These are phyloP conservation scores for Macrosiphum euphorbiae DNA, from an alignment of 2,888 invertebrate genomes.

Conservation along the genomic window DNA sequence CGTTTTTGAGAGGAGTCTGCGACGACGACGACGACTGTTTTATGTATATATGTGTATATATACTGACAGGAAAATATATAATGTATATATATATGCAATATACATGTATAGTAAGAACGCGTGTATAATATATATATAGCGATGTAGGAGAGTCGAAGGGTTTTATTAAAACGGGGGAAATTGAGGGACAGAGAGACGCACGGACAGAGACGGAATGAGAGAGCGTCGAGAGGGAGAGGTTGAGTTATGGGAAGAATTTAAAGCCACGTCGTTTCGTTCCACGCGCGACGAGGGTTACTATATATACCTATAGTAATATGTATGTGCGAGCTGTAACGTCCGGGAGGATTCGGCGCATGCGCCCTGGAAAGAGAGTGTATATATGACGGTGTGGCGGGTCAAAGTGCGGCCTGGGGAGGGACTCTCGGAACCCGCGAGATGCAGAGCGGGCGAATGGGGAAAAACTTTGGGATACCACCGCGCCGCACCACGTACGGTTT, in stretches of 20 bases:
- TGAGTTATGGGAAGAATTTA: constrained; percentile 61
- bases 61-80: neutral
- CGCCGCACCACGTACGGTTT: neutral
- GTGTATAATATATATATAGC: neutral
- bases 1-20: neutral
- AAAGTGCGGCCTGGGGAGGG: neutral
- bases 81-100: neutral
- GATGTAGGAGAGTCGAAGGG: constrained; percentile 26
- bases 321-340: neutral
- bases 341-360: neutral
- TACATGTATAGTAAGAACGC: neutral
- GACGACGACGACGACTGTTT: neutral
- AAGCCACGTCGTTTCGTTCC: constrained; percentile 54
- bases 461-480: neutral
- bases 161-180: constrained; percentile 60
- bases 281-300: constrained; percentile 47
- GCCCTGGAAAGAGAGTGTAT: neutral
- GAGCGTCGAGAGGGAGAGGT: neutral
- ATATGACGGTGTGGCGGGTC: neutral
- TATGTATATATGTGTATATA: neutral
- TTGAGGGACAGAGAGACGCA: neutral
- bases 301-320: neutral
- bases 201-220: neutral
- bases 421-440: neutral
- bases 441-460: neutral